A percentile compares a stretch with the other conserved stretches of the same genome.
Conservation (phyloP, 2,113 vertebrate genomes). For the Ellobius talpinus region DNA sequence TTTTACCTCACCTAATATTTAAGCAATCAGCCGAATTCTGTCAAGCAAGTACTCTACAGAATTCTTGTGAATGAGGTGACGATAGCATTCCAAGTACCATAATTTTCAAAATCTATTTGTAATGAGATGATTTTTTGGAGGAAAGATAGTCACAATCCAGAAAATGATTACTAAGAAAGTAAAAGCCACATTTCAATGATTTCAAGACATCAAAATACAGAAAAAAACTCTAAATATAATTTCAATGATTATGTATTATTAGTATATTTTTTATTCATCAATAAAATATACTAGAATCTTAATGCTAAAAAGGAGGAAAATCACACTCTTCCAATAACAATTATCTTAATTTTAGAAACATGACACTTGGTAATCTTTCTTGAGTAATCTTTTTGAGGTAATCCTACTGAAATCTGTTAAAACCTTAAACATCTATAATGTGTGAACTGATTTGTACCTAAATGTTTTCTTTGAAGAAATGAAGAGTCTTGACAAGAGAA, state of each 20-base stretch:
- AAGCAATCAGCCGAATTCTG: slow-evolving; percentile 36
- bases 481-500: neutral
- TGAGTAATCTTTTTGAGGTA: too few species aligned
- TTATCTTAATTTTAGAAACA: neutral
- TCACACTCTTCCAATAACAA: neutral
- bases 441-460: neutral
- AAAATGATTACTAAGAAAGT: slow-evolving; percentile 52
- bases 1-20: slow-evolving; percentile 47
- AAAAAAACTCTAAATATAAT: slow-evolving; percentile 45
- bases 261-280: slow-evolving; percentile 30
- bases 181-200: slow-evolving; percentile 15
- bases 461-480: neutral
- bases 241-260: slow-evolving; percentile 46
- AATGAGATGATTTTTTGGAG: neutral
- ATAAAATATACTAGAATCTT: slow-evolving; percentile 62
- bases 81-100: neutral
- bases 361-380: neutral
- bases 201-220: slow-evolving; percentile 36
- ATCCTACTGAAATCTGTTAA: neutral
- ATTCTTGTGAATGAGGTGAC: neutral
- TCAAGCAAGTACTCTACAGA: neutral
- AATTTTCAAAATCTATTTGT: slow-evolving; percentile 63
- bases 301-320: neutral
- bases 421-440: neutral
- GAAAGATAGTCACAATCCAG: neutral